Conservation (phyloP, 2,888 invertebrate species). For the Cabera pusaria region DNA sequence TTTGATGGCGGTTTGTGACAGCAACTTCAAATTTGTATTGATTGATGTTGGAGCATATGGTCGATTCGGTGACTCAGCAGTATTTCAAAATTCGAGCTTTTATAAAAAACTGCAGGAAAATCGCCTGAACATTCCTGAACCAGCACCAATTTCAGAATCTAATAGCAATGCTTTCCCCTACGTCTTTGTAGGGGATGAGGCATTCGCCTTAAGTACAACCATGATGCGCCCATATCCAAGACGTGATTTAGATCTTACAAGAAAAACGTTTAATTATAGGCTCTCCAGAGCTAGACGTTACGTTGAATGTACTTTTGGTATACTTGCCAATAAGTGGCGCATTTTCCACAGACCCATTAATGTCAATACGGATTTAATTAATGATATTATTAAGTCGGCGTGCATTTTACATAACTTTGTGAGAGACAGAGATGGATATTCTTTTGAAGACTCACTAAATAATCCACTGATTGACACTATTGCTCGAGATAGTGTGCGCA, state of each 20-base stretch:
- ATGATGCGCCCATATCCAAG: background rate
- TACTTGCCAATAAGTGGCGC: background rate
- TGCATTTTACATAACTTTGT: background rate
- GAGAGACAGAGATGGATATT: background rate
- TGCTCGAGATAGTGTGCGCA: too few species aligned
- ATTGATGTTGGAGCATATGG: background rate
- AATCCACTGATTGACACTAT: too few species aligned
- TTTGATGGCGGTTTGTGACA: background rate
- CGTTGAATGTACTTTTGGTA: background rate
- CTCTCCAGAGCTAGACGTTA: background rate
- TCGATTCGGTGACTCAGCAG: background rate
- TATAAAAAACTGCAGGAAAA: background rate
- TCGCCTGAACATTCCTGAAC: background rate
- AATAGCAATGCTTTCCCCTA: background rate
- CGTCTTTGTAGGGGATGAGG: background rate
- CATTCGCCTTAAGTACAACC: background rate
- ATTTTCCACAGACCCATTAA: background rate
- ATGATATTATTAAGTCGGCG: background rate
- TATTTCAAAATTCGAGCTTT: background rate
- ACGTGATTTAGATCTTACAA: background rate
- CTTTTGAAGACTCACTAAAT: background rate
- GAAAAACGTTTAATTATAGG: background rate
- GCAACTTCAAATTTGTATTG: background rate
- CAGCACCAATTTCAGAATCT: background rate
- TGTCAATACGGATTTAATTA: background rate